Evolutionary conservation across 2,797 vertebrate genomes (phyloP), one percentile per base, ranked within the genome.

Genomic region (Meda fulgida): DNA sequence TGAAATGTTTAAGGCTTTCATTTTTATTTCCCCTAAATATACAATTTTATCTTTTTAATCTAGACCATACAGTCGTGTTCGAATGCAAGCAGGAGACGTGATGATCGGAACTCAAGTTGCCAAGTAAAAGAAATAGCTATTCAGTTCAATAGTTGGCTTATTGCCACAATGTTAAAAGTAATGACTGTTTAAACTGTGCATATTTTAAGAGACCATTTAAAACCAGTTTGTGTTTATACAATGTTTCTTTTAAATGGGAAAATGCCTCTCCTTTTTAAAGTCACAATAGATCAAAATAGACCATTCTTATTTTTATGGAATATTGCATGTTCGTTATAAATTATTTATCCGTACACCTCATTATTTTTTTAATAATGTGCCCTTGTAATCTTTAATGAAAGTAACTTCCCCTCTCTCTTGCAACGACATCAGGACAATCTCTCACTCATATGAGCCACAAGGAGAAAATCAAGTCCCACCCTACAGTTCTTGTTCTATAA

Each of bases 31-130:
- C 1, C 1, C 95, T 93, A 81, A 94, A 95, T 51, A 89, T 0
- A 67, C 7, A 5, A 21, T 3, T 9, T 0, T 36, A 3, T 70
- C 1, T 78, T 11, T 36, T 65, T 76, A n/a, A 78, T 78, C 7
- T 53, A 88, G 89, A 48, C 81, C 76, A 11, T 89, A 8, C 14
- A 89, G 89, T 43, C 38, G 84, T 34, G n/a, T 63, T 11, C 46
- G 38, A 11, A 96, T 97, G 94, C 96, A 97, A 19, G 96, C 96
- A 87, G 97, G 97, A 0, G 96, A 97, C 0, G 83, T 91, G 79
- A 96, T 98, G 95, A 95, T 97, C 51, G 98, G 97, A 77, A 81
- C 91, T 0, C 97, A 99, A 92, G 96, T 99, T 91, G 96, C 97
- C 89, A 98, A 96, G 97, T 99, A 96, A 95, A 93, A 58, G 75